phyloP scores from a whole-genome alignment of 2,797 vertebrate species.

The Platyrinchus mystaceus region DNA sequence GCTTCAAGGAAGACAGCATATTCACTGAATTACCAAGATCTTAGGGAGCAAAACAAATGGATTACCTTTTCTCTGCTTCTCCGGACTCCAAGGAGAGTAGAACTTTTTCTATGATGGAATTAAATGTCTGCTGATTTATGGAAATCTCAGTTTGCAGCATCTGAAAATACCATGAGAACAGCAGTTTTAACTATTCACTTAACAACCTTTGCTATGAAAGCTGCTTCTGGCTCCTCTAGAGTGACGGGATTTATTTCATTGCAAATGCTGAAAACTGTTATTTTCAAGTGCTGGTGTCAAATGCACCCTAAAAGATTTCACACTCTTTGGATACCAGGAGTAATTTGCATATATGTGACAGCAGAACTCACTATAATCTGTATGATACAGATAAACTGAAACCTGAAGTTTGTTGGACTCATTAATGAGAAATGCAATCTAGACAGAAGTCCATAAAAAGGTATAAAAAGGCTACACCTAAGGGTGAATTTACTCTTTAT shows the following conservation, averaged over 20 bases:
- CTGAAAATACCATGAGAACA: slow-evolving; percentile 69
- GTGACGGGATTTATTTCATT: neutral
- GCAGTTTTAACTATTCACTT: neutral
- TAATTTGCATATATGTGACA: neutral
- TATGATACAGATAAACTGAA: neutral
- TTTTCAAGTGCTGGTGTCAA: neutral
- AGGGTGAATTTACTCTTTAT: neutral
- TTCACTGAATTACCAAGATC: neutral
- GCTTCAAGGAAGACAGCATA: neutral
- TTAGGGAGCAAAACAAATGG: neutral
- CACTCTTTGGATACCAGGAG: neutral
- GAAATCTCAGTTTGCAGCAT: slow-evolving; percentile 87
- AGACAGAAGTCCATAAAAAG: neutral
- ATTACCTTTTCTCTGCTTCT: slow-evolving; percentile 86
- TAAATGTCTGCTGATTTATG: slow-evolving; percentile 85
- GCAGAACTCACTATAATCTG: neutral
- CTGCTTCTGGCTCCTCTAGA: neutral
- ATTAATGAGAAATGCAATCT: neutral
- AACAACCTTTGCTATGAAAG: neutral
- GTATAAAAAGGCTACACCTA: neutral
- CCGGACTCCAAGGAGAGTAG: slow-evolving; percentile 82
- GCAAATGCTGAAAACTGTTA: neutral
- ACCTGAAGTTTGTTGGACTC: neutral
- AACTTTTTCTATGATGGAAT: slow-evolving; percentile 83
- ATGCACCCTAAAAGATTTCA: neutral